Conservation (phyloP, 2,888 invertebrate species). For the Drosophila nigricruria region DNA sequence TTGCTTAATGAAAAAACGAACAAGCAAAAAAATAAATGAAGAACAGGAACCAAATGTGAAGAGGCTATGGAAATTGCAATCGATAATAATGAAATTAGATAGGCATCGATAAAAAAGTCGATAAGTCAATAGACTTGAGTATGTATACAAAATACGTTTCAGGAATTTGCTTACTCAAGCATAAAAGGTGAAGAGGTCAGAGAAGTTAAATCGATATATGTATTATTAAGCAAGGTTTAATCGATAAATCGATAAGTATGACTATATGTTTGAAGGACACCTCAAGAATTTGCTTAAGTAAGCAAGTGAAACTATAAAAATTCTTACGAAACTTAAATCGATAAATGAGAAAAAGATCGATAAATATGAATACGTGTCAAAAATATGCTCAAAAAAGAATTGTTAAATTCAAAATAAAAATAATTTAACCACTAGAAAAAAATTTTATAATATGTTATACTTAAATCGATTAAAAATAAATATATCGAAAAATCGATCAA, state of each 20-base stretch:
- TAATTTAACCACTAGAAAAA: no score
- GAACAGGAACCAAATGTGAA: not conserved
- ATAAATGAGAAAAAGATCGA: no score
- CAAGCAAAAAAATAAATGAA: constrained; percentile 10
- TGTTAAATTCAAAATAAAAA: no score
- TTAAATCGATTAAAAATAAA: no score
- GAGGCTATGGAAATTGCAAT: not conserved
- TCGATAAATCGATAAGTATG: not conserved
- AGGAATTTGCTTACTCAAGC: not conserved
- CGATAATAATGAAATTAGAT: not conserved
- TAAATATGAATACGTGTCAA: no score
- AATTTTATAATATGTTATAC: no score
- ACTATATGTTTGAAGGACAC: constrained; percentile 13
- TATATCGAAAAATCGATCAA: no score
- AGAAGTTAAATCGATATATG: not conserved
- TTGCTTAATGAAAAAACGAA: constrained; percentile 46
- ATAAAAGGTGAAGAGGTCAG: not conserved
- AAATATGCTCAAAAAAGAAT: no score
- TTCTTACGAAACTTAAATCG: no score
- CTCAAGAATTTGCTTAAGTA: constrained; percentile 38
- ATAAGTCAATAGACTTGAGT: not conserved
- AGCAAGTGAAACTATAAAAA: not conserved
- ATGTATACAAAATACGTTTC: not conserved
- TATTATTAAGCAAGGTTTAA: not conserved
- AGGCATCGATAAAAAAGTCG: not conserved